A percentile compares a stretch with the other conserved stretches of the same genome.
These are phyloP conservation scores for Steinernema scapterisci DNA, from an alignment of 2,888 invertebrate species.

Conservation along the genomic window DNA sequence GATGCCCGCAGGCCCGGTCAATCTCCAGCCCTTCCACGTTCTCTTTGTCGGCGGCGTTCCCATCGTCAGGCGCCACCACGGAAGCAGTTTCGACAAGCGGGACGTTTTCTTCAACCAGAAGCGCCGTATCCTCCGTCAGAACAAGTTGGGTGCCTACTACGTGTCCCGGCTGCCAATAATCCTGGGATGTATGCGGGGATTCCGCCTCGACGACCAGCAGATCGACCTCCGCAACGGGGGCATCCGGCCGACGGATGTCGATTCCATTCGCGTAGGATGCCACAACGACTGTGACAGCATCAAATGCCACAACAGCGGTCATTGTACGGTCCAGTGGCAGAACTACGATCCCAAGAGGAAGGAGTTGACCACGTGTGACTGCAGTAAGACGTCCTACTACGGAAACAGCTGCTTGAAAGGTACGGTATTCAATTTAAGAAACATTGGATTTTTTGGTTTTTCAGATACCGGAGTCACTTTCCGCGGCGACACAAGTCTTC, in stretches of 20 bases:
- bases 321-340: conserved; percentile 60
- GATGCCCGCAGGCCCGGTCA: conserved; percentile 38
- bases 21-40: conserved; percentile 38
- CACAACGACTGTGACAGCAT: conserved; percentile 52
- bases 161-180: conserved; percentile 51
- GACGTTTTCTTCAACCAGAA: background rate
- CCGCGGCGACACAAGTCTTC: conserved; percentile 42
- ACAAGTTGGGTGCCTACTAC: conserved; percentile 45
- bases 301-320: conserved; percentile 59
- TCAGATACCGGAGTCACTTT: conserved; percentile 49
- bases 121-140: background rate
- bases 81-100: conserved; percentile 21
- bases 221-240: conserved; percentile 40
- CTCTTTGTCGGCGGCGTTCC: conserved; percentile 50
- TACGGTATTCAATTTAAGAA: no score
- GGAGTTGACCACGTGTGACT: conserved; percentile 54
- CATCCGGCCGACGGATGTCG: conserved; percentile 37
- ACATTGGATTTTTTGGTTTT: background rate
- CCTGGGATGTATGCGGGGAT: conserved; percentile 59
- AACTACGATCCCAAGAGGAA: conserved; percentile 49
- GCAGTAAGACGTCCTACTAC: conserved; percentile 55
- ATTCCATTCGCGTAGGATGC: conserved; percentile 52
- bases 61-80: conserved; percentile 25
- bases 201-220: conserved; percentile 41
- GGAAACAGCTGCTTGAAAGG: conserved; percentile 51